These are phyloP conservation scores for Drosophila erecta DNA, from an alignment of 1,140 invertebrate species.

Conservation along the genomic window DNA sequence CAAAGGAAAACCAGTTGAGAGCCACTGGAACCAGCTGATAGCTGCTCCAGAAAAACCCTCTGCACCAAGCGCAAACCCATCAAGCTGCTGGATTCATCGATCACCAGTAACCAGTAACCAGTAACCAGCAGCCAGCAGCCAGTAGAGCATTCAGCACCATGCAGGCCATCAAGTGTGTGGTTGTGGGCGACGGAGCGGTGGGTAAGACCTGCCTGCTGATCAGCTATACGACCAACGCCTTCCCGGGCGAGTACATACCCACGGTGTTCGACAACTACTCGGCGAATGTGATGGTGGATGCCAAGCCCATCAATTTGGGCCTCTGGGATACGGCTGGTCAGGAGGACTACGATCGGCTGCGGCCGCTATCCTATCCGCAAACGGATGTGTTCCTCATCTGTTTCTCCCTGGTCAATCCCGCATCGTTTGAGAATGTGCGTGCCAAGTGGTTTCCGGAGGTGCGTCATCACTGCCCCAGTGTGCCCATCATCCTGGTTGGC, in stretches of 20 bases:
- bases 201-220: constrained; percentile 99
- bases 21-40: neutral
- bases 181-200: constrained; percentile 97
- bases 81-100: constrained; percentile 2
- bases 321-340: constrained; percentile 97
- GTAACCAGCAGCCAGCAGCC: no score
- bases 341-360: constrained; percentile 97
- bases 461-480: constrained; percentile 94
- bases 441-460: constrained; percentile 98
- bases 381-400: constrained; percentile 99
- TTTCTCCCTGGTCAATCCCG: constrained; percentile 98
- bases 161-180: constrained; percentile 98
- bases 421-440: constrained; percentile 99
- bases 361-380: constrained; percentile 98
- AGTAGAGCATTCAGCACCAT: constrained; percentile 85
- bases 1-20: constrained; percentile 16
- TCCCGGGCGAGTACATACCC: constrained; percentile 97
- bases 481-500: constrained; percentile 95
- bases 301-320: constrained; percentile 97
- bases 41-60: neutral
- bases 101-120: no score
- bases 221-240: constrained; percentile 98
- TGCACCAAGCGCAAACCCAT: neutral
- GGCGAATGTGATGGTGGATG: constrained; percentile 99
- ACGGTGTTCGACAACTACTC: constrained; percentile 99